These are phyloP conservation scores for Melierax canorus DNA, from an alignment of 2,113 vertebrate genomes.

Conservation along the genomic window DNA sequence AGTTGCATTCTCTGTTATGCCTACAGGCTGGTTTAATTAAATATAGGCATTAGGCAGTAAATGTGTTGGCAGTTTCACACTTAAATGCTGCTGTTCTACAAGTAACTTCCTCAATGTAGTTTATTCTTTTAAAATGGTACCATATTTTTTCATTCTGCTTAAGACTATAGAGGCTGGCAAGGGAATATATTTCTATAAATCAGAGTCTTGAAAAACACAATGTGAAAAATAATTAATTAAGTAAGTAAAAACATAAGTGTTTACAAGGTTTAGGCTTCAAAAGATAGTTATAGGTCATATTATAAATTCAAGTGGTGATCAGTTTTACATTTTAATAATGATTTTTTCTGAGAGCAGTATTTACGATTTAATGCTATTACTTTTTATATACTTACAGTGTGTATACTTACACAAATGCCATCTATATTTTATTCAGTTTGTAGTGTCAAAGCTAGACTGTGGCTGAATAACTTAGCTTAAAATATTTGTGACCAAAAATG, in stretches of 20 bases:
- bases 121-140: constrained; percentile 14
- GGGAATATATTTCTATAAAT: not conserved
- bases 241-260: not conserved
- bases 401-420: not conserved
- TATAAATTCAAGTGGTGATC: not conserved
- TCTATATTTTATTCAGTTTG: not conserved
- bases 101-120: constrained; percentile 5
- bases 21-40: constrained; percentile 75
- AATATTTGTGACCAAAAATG: not conserved
- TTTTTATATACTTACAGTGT: not conserved
- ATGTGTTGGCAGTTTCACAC: constrained; percentile 36
- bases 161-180: not conserved
- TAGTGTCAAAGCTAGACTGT: not conserved
- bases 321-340: not conserved
- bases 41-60: constrained; percentile 57
- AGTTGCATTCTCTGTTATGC: constrained; percentile 57
- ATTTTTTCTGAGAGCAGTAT: not conserved
- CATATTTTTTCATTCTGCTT: not conserved
- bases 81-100: constrained; percentile 40
- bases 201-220: not conserved
- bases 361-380: not conserved
- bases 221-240: not conserved
- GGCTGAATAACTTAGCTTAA: not conserved
- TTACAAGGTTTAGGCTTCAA: not conserved
- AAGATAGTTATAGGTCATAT: not conserved